Evolutionary conservation across 2,113 vertebrate genomes (phyloP), one percentile per base, ranked within the genome.

Genomic region (Salminus brasiliensis): DNA sequence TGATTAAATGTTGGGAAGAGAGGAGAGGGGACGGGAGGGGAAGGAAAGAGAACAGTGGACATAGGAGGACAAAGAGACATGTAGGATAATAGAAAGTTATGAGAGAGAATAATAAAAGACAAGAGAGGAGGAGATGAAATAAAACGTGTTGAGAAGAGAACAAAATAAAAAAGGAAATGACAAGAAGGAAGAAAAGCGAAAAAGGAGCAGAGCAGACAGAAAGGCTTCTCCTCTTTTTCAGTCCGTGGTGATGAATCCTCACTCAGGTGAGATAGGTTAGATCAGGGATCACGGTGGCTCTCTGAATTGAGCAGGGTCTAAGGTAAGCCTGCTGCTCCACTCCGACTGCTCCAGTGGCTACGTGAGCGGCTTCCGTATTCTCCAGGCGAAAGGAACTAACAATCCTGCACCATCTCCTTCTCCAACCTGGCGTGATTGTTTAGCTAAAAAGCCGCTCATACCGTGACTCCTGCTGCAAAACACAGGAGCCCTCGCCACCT

Each of bases 371-470:
- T 60, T 78, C 9, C 23, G 45, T 60, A 23, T 60, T 12, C 41
- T 47, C 53, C 11, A 25, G 11, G 39, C 53, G 45, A 53, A 52
- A 59, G 66, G 47, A 78, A 70, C 25, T 32, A 78, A 70, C 25
- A 23, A 36, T 78, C 57, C 53, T 16, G 53, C 27, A 21, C 47
- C 49, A 39, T 29, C 47, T 36, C 34, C 36, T 70, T 52, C 60
- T 29, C 5, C 70, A 57, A 25, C 74, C 62, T 74, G 34, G 45
- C 74, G 45, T 36, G 73, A 11, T 52, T 63, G 43, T 79, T 65
- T 55, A 79, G 68, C 32, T 49, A 71, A 68, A 79, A 67, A 45
- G 47, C 43, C 36, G 30, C 82, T 71, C 55, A 47, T 75, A 72
- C 49, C 45, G 76, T 34, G 66, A 62, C 75, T 74, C 65, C 34